Evolutionary conservation across 2,888 invertebrate species (phyloP).

Genomic region (Tuberolachnus salignus): DNA sequence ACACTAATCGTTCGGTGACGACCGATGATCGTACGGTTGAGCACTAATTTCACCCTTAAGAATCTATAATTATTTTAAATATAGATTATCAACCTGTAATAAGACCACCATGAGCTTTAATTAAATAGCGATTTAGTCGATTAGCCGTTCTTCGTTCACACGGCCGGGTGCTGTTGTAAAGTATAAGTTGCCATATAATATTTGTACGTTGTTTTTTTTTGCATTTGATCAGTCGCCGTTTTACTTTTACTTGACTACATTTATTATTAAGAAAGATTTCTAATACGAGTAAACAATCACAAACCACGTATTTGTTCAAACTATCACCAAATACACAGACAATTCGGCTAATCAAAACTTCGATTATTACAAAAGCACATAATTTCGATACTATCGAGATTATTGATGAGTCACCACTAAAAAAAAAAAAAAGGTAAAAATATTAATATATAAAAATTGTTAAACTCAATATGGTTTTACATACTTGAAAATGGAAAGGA

Average conservation of each 20-base stretch:
- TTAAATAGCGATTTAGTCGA: background rate
- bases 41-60: too few relatives aligned
- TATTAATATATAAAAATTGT: background rate
- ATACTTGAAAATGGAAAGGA: background rate
- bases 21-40: too few relatives aligned
- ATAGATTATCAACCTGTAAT: background rate
- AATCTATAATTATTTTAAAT: conserved; percentile 59
- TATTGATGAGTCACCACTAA: background rate
- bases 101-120: background rate
- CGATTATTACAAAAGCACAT: conserved; percentile 3
- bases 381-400: background rate
- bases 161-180: background rate
- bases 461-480: background rate
- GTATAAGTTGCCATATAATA: background rate
- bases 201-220: background rate
- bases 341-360: conserved; percentile 12
- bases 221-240: too few relatives aligned
- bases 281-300: background rate
- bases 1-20: too few relatives aligned
- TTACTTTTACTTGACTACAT: conserved; percentile 5
- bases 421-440: background rate
- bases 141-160: background rate
- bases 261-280: background rate
- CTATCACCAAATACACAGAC: background rate
- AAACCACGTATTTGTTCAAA: conserved; percentile 14